Evolutionary conservation across 2,113 vertebrate species (phyloP).

Genomic region (Panthera uncia): DNA sequence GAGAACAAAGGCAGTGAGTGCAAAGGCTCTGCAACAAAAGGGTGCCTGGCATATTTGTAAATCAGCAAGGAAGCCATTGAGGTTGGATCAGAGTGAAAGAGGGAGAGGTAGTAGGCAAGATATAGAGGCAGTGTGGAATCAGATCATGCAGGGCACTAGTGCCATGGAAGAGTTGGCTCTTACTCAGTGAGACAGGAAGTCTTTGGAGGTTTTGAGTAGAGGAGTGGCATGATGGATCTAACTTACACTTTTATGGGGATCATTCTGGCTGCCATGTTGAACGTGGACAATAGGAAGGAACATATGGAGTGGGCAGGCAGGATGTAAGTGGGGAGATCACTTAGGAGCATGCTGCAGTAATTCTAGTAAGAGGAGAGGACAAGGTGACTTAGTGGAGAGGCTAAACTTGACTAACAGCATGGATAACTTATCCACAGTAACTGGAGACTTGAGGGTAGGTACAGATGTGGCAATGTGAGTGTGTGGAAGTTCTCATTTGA

Average conservation of each 20-base stretch:
- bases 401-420: background rate
- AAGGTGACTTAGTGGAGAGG: background rate
- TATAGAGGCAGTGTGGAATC: background rate
- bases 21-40: background rate
- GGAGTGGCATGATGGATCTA: background rate
- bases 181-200: background rate
- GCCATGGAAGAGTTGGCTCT: background rate
- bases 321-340: background rate
- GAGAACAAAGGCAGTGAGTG: background rate
- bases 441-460: background rate
- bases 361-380: background rate
- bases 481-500: background rate
- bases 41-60: background rate
- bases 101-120: background rate
- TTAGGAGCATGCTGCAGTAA: background rate
- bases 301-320: background rate
- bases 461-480: background rate
- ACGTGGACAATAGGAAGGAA: background rate
- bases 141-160: too few species aligned
- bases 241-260: background rate
- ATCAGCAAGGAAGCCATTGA: background rate
- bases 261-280: background rate
- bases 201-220: background rate
- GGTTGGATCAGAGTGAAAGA: background rate
- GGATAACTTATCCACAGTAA: background rate